Base-by-base conservation (phyloP, 2,797 vertebrate species). In the Alcedo quadribrachys region DNA sequence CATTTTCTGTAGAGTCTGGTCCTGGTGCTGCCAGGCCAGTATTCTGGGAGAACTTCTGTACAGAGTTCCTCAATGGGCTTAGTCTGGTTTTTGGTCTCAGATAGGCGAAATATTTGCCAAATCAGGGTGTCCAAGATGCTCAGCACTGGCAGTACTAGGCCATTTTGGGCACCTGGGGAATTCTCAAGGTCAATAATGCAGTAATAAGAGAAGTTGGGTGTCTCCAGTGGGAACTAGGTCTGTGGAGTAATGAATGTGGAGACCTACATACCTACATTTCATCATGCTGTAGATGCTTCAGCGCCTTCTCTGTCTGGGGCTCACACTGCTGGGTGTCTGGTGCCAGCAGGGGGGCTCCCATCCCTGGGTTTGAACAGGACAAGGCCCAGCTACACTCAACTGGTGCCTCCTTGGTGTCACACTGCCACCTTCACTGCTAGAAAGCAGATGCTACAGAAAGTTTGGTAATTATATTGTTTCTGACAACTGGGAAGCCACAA, bases 321-420 rank as follows among this genome's bases (percentile, higher is more conserved):
- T 5, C 1, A 66, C n/a, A 12, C 24, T 33, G 54, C 12, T 8
- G 25, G 11, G 42, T 24, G n/a, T 10, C 37, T 1, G 1, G 16
- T 55, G 40, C 24, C 53, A 85, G 60, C 45, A 51, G 18, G 12
- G 87, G 50, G n/a, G 48, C 76, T 74, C 76, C 6, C 3, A 24
- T 40, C 43, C 21, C 60, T 1, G 2, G 7, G 28, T 78, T 68
- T 30, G 60, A 63, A 57, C 0, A 2, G 33, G 30, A 7, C 27
- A 5, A 0, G 7, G 35, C 27, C 28, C 32, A 48, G 6, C 30
- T 2, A 0, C 53, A 20, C 5, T 27, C 61, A 12, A 20, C 22
- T 3, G 1, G 35, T 35, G 12, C 50, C 22, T 55, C 12, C 16
- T 45, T 54, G 22, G 15, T 76, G 32, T 48, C 55, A 27, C 1